These are phyloP conservation scores for Polyommatus iphigenia DNA, from an alignment of 2,888 invertebrate genomes.

Conservation along the genomic window DNA sequence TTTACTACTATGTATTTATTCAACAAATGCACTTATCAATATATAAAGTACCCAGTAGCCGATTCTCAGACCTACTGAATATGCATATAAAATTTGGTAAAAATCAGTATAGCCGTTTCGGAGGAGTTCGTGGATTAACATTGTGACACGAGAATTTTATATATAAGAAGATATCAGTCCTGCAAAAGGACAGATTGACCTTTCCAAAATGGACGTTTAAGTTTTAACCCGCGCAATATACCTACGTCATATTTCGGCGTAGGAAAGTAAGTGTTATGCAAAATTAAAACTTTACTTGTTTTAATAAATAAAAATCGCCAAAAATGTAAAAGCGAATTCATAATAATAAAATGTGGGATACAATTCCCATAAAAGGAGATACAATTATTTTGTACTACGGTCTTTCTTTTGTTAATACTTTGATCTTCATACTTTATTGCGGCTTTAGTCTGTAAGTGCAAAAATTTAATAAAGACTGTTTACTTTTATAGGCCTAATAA, in stretches of 20 bases:
- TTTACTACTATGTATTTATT: too few relatives aligned
- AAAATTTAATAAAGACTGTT: constrained; percentile 14
- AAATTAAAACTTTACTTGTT: background rate
- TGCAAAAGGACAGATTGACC: too few relatives aligned
- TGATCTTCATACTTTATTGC: constrained; percentile 19
- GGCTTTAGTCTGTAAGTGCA: background rate
- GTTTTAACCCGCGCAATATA: too few relatives aligned
- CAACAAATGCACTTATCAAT: too few relatives aligned
- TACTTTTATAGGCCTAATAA: constrained; percentile 14
- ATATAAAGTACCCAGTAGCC: too few relatives aligned
- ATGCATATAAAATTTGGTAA: too few relatives aligned
- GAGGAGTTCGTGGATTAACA: too few relatives aligned
- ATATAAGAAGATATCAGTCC: too few relatives aligned
- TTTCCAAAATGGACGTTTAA: too few relatives aligned
- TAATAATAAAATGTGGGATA: background rate
- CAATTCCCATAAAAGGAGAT: background rate
- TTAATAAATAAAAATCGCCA: background rate
- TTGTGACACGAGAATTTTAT: too few relatives aligned
- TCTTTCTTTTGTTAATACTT: background rate
- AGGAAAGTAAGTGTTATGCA: background rate
- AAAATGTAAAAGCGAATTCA: background rate
- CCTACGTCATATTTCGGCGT: background rate
- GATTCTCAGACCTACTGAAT: too few relatives aligned
- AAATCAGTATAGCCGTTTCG: too few relatives aligned
- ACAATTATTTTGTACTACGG: background rate